Evolutionary conservation across 2,888 invertebrate genomes (phyloP).

Genomic region (Lochmaea capreae): DNA sequence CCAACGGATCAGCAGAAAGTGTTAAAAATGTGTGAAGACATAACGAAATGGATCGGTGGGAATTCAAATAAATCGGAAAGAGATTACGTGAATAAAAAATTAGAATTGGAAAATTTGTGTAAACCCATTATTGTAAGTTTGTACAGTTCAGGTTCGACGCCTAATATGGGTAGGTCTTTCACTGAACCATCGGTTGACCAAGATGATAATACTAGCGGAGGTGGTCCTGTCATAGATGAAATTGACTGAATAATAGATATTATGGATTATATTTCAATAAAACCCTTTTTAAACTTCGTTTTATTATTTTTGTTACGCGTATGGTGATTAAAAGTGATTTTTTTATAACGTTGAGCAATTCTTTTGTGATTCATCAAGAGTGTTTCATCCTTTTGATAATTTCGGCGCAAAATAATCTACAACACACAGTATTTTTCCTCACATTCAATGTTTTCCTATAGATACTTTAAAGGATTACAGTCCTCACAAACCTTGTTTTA

Average conservation of each 20-base stretch:
- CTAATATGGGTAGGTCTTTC: not conserved
- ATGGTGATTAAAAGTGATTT: too few relatives aligned
- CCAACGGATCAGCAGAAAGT: conserved; percentile 66
- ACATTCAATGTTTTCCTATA: too few relatives aligned
- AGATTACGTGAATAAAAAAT: conserved; percentile 71
- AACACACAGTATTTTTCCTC: too few relatives aligned
- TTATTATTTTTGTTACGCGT: not conserved
- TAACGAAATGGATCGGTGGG: conserved; percentile 75
- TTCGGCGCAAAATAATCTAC: too few relatives aligned
- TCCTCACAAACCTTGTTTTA: too few relatives aligned
- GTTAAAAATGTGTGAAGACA: conserved; percentile 68
- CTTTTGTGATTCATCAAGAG: too few relatives aligned
- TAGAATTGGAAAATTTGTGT: conserved; percentile 71
- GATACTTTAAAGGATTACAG: too few relatives aligned
- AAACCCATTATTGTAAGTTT: conserved; percentile 68
- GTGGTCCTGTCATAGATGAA: conserved; percentile 11
- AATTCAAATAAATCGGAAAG: conserved; percentile 71
- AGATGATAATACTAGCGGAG: not conserved
- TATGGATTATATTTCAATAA: not conserved
- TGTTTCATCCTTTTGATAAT: too few relatives aligned
- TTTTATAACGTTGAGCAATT: too few relatives aligned
- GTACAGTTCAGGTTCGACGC: conserved; percentile 44
- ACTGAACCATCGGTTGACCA: not conserved
- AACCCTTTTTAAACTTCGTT: not conserved
- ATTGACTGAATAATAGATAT: not conserved